Evolutionary conservation across 2,797 vertebrate species (phyloP), one percentile per base, ranked within the genome.

Genomic region (Poeciliopsis paucimaculata): DNA sequence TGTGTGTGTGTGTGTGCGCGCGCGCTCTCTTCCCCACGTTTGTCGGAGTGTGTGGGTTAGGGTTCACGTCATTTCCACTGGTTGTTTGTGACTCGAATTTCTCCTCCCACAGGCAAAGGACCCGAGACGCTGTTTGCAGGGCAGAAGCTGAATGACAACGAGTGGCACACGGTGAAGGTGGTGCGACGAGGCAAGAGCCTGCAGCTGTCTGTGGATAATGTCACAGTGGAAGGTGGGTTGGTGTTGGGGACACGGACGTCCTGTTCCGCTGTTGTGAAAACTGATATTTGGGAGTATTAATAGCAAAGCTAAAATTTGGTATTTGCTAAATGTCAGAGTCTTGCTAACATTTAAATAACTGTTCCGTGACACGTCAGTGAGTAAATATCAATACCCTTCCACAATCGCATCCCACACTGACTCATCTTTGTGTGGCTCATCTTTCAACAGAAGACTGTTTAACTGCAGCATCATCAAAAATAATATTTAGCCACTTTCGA

Each of bases 81-180:
- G 78, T 86, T 73, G 70, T 82, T 90, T 87, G 82, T 95, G 90
- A 94, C 92, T 89, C 80, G n/a, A 46, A 73, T 81, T 79, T 79
- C 83, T 78, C 81, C 88, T 34, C 66, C 93, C 46, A 36, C 95
- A 98, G 97, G 97, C 93, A 98, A 98, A 93, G 97, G 97, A 87
- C 97, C 97, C 0, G 97, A 98, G 94, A 97, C 96, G 0, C 94
- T 98, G 77, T 96, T 95, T 41, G 97, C 97, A 1, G 97, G 97
- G 43, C 97, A 98, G 93, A 98, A 98, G 84, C 96, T 98, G 81
- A 98, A 98, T 11, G 97, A 98, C 91, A 98, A 98, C 4, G 97
- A 98, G 89, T 99, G 98, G 98, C 98, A 99, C 95, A 94, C 95
- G 0, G 97, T 98, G 90, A 96, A 97, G 77, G 97, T 98, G 89